Evolutionary conservation across 92 coral and sea anemone genomes (phyloP), one percentile per base, ranked within the genome.

Genomic region (Hydrozoanthus gracilis): DNA sequence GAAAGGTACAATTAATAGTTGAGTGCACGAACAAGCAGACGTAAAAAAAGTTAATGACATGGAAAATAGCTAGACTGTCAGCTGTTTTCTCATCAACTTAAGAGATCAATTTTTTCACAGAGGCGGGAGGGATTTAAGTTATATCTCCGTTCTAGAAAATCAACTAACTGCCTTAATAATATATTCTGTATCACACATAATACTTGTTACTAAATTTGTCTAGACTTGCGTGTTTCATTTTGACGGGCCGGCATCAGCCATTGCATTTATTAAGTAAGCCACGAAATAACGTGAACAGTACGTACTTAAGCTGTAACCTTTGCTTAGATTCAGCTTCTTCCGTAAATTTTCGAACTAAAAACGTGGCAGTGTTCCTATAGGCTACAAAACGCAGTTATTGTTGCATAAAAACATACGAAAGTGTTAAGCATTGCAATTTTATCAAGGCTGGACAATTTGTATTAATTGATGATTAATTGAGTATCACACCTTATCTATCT

Each of bases 401-500:
- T n/a, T 13, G 15, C 12, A 8, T 51, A 75, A 13, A 49, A 15
- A 50, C 7, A 8, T 64, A 10, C n/a, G 62, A 6, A 76, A 18
- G 58, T 65, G 73, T 80, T 80, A 65, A 27, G 39, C 2, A 27
- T 80, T 60, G 74, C 74, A 48, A 44, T 27, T 8, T 80, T 60
- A 80, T 80, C 69, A 49, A 13, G 51, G 52, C 85, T n/a, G 61
- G 73, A 74, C 51, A 79, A 80, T 65, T 91, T 74, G 79, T 86
- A 89, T 87, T 94, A 94, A 94, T 92, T 90, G 92, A 87, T 92
- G 93, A 92, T 94, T 94, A 94, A 92, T 94, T 84, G 94, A 88
- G 87, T 66, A 76, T 83, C 44, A 65, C 48, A 18, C 66, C 85
- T 80, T 80, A 80, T 80, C 85, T 80, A 56, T 80, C 64, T 61